These are phyloP conservation scores for Drosophila paramelanica DNA, from an alignment of 2,888 invertebrate species.

Conservation along the genomic window DNA sequence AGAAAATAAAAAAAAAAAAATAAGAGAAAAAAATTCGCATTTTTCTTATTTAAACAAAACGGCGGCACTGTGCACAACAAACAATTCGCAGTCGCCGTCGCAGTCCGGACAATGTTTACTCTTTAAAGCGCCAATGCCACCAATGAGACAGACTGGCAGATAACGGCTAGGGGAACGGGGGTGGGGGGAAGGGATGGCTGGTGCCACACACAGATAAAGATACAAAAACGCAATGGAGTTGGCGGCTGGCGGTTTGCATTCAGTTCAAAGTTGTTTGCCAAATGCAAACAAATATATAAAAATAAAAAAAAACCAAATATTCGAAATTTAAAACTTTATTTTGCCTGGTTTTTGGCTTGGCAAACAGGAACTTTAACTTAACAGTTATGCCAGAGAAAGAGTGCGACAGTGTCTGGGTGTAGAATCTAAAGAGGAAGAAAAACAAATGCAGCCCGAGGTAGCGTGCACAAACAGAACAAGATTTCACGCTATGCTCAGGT, in stretches of 20 bases:
- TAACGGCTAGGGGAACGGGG: not conserved
- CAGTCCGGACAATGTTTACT: conserved; percentile 57
- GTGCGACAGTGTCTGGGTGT: conserved; percentile 3
- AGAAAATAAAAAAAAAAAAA: conserved; percentile 18
- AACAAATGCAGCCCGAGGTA: conserved; percentile 13
- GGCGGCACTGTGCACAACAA: conserved; percentile 71
- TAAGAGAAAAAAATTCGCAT: conserved; percentile 58
- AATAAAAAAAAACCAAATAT: conserved; percentile 31
- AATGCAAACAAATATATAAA: conserved; percentile 66
- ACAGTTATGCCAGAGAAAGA: conserved; percentile 51
- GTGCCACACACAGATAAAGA: conserved; percentile 58
- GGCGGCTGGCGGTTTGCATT: conserved; percentile 54
- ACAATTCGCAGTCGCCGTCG: conserved; percentile 53
- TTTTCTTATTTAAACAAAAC: conserved; percentile 78
- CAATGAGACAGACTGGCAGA: conserved; percentile 12
- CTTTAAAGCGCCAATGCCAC: conserved; percentile 76
- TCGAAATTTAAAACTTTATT: conserved; percentile 71
- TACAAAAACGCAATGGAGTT: conserved; percentile 69
- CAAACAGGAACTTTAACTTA: conserved; percentile 65
- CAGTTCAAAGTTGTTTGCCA: conserved; percentile 66
- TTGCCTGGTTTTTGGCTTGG: conserved; percentile 17
- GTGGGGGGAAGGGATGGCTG: not conserved
- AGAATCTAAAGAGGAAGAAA: conserved; percentile 1
- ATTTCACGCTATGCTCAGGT: conserved; percentile 52
- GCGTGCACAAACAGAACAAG: conserved; percentile 30